Conservation (phyloP, 2,113 vertebrate species). For the Isurus oxyrinchus region DNA sequence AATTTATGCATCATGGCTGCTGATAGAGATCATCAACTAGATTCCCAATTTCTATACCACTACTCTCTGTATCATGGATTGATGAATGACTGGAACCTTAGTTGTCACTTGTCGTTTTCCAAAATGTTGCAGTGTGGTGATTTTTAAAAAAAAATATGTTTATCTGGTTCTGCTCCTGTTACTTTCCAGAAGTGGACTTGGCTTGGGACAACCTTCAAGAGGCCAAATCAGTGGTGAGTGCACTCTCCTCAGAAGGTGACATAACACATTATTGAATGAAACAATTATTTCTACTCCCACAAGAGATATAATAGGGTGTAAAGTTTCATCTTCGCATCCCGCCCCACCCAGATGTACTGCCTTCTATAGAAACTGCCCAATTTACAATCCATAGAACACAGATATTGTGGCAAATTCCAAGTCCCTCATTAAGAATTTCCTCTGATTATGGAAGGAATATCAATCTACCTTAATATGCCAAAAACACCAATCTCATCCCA, state of each 20-base stretch:
- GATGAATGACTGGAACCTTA: neutral
- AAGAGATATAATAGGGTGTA: neutral
- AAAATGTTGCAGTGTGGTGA: neutral
- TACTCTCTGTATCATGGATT: neutral
- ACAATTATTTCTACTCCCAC: neutral
- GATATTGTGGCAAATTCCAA: neutral
- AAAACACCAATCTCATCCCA: neutral
- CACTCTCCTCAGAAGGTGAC: neutral
- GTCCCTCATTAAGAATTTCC: neutral
- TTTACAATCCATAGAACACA: neutral
- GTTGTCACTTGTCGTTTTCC: neutral
- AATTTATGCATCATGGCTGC: neutral
- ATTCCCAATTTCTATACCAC: neutral
- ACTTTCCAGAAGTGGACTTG: slow-evolving; percentile 36
- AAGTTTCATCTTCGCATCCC: neutral
- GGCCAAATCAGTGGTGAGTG: slow-evolving; percentile 42
- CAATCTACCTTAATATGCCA: neutral
- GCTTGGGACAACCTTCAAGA: slow-evolving; percentile 40
- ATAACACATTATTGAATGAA: neutral
- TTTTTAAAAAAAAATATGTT: neutral
- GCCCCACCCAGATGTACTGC: neutral
- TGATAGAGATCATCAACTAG: neutral
- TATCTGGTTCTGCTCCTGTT: neutral
- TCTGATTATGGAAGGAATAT: neutral
- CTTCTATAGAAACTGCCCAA: neutral